phyloP scores from a whole-genome alignment of 2,797 vertebrate species.

The Artibeus jamaicensis region DNA sequence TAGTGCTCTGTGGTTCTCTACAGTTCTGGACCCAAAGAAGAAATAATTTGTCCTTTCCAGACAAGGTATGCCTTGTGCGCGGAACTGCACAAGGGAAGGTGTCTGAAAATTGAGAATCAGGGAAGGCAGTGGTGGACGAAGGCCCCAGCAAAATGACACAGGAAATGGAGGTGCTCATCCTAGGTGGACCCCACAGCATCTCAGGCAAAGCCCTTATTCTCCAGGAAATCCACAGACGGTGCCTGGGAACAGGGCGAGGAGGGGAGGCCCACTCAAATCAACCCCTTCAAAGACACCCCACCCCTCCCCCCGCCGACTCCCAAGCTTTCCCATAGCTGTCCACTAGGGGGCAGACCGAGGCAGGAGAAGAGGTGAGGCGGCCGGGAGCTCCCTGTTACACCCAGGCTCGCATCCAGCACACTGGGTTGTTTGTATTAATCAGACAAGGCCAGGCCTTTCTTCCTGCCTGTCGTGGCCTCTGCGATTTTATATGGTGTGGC shows the following conservation, averaged over 20 bases:
- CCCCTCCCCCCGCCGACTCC: neutral
- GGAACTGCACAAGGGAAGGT: neutral
- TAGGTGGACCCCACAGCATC: neutral
- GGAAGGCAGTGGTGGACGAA: neutral
- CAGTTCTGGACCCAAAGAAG: neutral
- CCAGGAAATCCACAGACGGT: neutral
- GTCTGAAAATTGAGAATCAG: neutral
- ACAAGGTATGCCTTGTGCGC: neutral
- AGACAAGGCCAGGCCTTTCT: neutral
- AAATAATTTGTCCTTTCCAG: neutral
- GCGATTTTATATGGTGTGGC: constrained; percentile 7
- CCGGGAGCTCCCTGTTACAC: fast-evolving
- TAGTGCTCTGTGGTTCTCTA: neutral
- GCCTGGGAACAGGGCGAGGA: neutral
- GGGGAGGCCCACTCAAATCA: neutral
- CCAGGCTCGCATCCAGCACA: neutral
- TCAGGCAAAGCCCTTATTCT: neutral
- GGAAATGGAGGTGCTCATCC: neutral
- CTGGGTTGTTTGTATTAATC: neutral
- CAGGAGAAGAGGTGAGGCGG: neutral
- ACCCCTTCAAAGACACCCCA: no score
- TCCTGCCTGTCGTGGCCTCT: neutral
- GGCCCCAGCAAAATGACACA: neutral
- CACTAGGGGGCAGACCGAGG: constrained; percentile 68
- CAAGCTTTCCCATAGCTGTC: fast-evolving